Evolutionary conservation across 2,888 invertebrate species (phyloP).

Genomic region (Lepidochrysops patricia): DNA sequence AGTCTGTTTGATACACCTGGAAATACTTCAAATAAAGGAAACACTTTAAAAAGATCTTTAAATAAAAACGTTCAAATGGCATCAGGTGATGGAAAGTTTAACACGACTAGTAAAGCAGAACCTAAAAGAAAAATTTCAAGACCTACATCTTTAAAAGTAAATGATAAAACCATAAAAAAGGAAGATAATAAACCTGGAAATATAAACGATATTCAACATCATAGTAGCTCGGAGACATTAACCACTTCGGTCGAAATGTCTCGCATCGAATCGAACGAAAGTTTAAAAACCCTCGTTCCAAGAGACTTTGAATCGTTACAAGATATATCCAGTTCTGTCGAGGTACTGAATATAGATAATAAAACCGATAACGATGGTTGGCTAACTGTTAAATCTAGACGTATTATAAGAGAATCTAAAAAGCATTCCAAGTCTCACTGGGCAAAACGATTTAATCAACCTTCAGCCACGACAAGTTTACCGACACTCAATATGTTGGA

Average conservation of each 20-base stretch:
- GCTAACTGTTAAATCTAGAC: conserved; percentile 89
- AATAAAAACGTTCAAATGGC: conserved; percentile 41
- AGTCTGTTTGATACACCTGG: conserved; percentile 53
- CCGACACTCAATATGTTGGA: conserved; percentile 79
- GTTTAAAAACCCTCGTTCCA: conserved; percentile 64
- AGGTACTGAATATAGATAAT: conserved; percentile 62
- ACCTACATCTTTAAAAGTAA: conserved; percentile 48
- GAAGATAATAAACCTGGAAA: conserved; percentile 30
- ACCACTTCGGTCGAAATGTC: conserved; percentile 61
- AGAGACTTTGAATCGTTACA: conserved; percentile 42
- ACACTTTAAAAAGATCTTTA: conserved; percentile 29
- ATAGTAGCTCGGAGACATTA: conserved; percentile 75
- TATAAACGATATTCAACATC: conserved; percentile 52
- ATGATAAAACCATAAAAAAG: conserved; percentile 44
- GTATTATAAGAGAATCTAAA: conserved; percentile 72
- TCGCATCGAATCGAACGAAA: conserved; percentile 65
- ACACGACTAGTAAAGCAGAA: conserved; percentile 37
- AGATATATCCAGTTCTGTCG: conserved; percentile 57
- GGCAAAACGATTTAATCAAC: conserved; percentile 85
- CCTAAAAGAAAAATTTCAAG: conserved; percentile 44
- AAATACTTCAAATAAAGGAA: conserved; percentile 32
- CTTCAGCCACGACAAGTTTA: conserved; percentile 87
- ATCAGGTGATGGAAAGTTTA: conserved; percentile 47
- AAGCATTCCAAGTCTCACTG: conserved; percentile 80
- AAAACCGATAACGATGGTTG: conserved; percentile 82